Evolutionary conservation across 2,797 vertebrate genomes (phyloP).

Genomic region (Scyliorhinus canicula): DNA sequence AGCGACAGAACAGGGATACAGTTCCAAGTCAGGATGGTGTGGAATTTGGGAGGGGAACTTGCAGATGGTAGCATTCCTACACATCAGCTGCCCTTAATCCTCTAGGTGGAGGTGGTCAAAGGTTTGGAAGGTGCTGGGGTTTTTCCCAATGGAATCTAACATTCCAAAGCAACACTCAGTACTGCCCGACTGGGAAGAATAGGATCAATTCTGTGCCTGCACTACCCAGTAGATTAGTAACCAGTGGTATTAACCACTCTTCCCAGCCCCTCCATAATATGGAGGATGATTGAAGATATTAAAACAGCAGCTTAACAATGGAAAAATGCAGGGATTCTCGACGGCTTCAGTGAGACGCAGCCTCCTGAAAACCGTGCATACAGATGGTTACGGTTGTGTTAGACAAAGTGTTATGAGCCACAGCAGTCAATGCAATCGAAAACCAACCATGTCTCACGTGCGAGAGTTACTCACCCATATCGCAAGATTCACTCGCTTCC

Average conservation of each 20-base stretch:
- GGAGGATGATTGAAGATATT: neutral
- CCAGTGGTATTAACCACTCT: neutral
- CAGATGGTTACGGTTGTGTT: neutral
- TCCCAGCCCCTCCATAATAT: neutral
- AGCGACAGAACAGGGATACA: neutral
- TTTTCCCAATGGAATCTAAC: neutral
- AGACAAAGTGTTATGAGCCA: neutral
- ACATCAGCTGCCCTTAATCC: neutral
- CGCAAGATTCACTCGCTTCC: conserved; percentile 25
- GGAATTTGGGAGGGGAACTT: neutral
- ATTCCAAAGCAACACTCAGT: neutral
- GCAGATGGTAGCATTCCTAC: neutral
- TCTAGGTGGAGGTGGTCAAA: too few species aligned
- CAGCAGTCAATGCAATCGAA: neutral
- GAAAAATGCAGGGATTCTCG: neutral
- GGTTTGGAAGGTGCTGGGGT: neutral
- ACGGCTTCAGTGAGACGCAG: neutral
- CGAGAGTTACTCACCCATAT: conserved; percentile 23
- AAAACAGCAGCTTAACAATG: neutral
- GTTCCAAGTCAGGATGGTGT: neutral
- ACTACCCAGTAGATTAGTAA: neutral
- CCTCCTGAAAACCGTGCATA: neutral
- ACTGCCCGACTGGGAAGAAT: neutral
- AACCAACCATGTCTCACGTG: neutral
- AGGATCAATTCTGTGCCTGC: neutral